phyloP scores from a whole-genome alignment of 2,113 vertebrate species.

The Scophthalmus maximus region DNA sequence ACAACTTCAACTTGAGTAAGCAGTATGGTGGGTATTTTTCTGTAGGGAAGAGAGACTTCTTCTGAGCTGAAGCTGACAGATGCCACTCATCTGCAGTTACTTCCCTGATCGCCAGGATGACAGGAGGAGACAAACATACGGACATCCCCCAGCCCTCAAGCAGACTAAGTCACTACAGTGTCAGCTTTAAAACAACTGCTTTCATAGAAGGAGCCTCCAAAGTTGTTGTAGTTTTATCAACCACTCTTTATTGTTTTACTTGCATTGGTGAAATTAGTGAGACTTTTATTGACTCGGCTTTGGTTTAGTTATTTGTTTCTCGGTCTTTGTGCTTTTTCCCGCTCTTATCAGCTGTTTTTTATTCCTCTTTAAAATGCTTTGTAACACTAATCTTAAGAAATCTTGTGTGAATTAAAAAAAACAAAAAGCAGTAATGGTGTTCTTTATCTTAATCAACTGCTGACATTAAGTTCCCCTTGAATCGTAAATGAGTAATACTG shows the following conservation, averaged over 20 bases:
- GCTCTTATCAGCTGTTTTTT: not conserved
- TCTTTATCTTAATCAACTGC: conserved; percentile 4
- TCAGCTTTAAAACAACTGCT: too few relatives aligned
- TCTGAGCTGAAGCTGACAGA: not conserved
- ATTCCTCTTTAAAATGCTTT: not conserved
- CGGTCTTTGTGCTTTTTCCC: not conserved
- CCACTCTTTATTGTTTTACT: not conserved
- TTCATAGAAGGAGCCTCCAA: too few relatives aligned
- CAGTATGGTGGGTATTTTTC: not conserved
- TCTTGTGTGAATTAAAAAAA: not conserved
- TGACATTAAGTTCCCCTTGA: not conserved
- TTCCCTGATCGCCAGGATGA: too few relatives aligned
- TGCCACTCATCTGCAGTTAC: not conserved
- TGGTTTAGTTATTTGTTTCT: not conserved
- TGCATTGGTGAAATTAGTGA: not conserved
- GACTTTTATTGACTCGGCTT: conserved; percentile 6
- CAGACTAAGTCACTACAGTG: too few relatives aligned
- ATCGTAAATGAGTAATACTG: conserved; percentile 6
- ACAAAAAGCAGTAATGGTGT: not conserved
- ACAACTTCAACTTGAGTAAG: too few relatives aligned
- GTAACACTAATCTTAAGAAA: not conserved
- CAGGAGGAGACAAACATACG: too few relatives aligned
- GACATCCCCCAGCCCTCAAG: too few relatives aligned
- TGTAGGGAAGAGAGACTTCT: not conserved
- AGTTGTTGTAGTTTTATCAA: not conserved